Evolutionary conservation across 2,113 vertebrate species (phyloP).

Genomic region (Tympanuchus pallidicinctus): DNA sequence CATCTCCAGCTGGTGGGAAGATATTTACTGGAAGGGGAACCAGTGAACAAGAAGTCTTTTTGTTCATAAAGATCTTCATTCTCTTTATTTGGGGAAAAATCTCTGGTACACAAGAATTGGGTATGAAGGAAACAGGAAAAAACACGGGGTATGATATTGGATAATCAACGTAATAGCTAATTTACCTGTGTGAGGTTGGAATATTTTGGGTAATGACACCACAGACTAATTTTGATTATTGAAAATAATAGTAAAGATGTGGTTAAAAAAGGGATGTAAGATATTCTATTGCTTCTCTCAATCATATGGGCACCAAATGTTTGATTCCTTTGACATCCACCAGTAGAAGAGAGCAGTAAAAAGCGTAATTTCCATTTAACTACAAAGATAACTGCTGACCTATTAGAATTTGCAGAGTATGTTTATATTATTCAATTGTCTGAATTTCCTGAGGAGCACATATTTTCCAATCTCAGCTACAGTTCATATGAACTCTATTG

Average conservation of each 20-base stretch:
- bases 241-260: not conserved
- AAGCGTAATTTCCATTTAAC: not conserved
- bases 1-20: not conserved
- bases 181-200: not conserved
- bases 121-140: not conserved
- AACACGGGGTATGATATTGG: not conserved
- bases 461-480: not conserved
- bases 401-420: not conserved
- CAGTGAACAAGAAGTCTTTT: not conserved
- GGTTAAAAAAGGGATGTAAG: not conserved
- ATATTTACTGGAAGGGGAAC: not conserved
- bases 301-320: not conserved
- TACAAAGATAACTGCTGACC: not conserved
- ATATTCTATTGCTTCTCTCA: not conserved
- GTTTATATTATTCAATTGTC: not conserved
- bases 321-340: not conserved
- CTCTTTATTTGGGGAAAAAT: not conserved
- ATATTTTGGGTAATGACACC: not conserved
- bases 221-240: not conserved
- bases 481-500: slow-evolving; percentile 7
- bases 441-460: not conserved
- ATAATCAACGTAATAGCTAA: not conserved
- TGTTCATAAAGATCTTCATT: not conserved
- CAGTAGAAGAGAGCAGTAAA: not conserved
- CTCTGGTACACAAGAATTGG: not conserved